Base-by-base conservation (phyloP, 2,113 vertebrate genomes). In the Holacanthus passer region DNA sequence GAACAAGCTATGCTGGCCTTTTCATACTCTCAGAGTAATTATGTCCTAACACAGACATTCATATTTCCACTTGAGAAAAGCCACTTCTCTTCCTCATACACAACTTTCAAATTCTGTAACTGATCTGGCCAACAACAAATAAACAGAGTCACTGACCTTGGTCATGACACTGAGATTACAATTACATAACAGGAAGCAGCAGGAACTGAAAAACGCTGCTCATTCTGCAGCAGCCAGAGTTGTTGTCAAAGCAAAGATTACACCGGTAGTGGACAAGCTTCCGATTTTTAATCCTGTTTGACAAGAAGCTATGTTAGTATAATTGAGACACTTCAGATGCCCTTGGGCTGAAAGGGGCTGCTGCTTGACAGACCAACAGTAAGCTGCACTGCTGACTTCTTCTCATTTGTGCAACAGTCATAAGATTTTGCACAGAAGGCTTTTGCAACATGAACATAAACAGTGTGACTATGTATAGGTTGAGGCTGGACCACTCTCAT, bases 121-220 rank as follows among this genome's bases (percentile, higher is more conserved):
- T 80, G 78, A 92, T 89, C 71, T 75, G 58, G 47, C 79, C 72
- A 73, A 52, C 60, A 72, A 79, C 81, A 88, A 84, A 84, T 81
- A 90, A 90, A 91, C 89, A 88, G 39, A 81, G 67, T 56, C 35
- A 39, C 56, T 77, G 81, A 90, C 83, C 89, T 89, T 79, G 17
- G 68, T 56, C 60, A 24, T 69, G 69, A 90, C 87, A 62, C 20
- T 20, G 55, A 75, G 82, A 83, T 90, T 81, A 67, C 45, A 72
- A 71, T 86, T 74, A 83, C 80, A 92, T 79, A 90, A 93, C 88
- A 93, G 86, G 84, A 90, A 88, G 80, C 47, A 12, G 67, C 45
- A 22, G 68, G 77, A 81, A 43, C n/a, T 64, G 75, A 86, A 79
- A 7, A 73, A 77, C 52, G 73, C 29, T 8, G 58, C 24, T 81